phyloP scores from a whole-genome alignment of 2,888 invertebrate genomes.

The Mimumesa dahlbomi region DNA sequence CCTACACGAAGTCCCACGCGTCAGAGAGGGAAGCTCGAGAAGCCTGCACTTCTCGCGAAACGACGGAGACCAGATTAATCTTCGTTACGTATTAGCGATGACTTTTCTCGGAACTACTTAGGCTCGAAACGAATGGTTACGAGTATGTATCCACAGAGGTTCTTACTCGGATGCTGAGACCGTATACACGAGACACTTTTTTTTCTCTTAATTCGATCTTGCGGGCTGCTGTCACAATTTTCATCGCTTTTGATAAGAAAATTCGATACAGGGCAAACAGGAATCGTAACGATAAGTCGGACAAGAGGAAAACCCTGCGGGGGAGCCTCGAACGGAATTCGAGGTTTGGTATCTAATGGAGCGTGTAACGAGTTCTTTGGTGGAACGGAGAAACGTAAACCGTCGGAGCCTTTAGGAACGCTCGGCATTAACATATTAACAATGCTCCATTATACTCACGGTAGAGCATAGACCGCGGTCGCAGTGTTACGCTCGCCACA shows the following conservation, averaged over 20 bases:
- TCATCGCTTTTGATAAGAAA: no score
- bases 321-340: constrained; percentile 38
- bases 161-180: not conserved
- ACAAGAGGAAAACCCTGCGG: constrained; percentile 4
- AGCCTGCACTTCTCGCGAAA: not conserved
- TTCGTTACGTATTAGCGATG: constrained; percentile 8
- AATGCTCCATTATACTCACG: constrained; percentile 72
- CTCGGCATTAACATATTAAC: constrained; percentile 73
- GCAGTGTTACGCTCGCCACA: constrained; percentile 33
- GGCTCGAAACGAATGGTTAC: no score
- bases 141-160: no score
- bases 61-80: constrained; percentile 18
- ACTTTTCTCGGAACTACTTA: constrained; percentile 6
- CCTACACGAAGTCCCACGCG: constrained; percentile 9
- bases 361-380: constrained; percentile 58
- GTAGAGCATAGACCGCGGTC: constrained; percentile 37
- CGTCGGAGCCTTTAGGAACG: constrained; percentile 45
- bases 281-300: not conserved
- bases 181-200: not conserved
- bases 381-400: constrained; percentile 50
- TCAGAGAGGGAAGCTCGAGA: not conserved
- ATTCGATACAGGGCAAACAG: not conserved
- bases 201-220: no score
- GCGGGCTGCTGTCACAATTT: no score
- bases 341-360: constrained; percentile 54